Conservation (phyloP, 2,113 vertebrate species). For the Melospiza melodia region DNA sequence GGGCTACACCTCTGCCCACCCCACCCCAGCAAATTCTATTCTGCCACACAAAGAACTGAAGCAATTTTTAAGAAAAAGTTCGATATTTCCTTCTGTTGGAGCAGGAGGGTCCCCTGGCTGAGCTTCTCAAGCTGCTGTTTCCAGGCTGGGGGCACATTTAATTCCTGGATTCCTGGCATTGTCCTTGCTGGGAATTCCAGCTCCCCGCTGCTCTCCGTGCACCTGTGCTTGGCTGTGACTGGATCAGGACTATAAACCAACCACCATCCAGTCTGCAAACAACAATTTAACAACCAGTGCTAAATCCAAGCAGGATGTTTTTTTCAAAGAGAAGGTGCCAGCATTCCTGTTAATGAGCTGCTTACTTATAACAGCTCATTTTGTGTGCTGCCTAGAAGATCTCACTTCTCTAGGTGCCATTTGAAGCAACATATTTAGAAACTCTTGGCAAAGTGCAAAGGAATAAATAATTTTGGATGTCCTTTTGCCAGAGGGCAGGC, state of each 20-base stretch:
- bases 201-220: not conserved
- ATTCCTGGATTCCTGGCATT: not conserved
- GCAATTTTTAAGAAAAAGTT: not conserved
- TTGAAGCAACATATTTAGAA: not conserved
- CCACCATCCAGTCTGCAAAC: not conserved
- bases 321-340: not conserved
- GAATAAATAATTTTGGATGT: not conserved
- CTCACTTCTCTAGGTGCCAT: not conserved
- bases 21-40: not conserved
- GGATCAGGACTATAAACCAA: not conserved
- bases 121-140: not conserved
- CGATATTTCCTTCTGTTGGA: not conserved
- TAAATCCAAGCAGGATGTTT: not conserved
- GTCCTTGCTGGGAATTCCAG: not conserved
- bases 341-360: not conserved
- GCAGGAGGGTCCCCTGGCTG: not conserved
- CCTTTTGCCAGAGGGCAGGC: not conserved
- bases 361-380: not conserved
- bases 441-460: not conserved
- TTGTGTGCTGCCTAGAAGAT: not conserved
- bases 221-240: not conserved
- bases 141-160: not conserved
- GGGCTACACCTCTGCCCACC: not conserved
- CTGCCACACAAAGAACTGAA: not conserved
- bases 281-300: not conserved